Percentiles rank a stretch among this genome's conserved stretches.
Conservation (phyloP, 2,797 vertebrate genomes). For the Nyctalus aviator region DNA sequence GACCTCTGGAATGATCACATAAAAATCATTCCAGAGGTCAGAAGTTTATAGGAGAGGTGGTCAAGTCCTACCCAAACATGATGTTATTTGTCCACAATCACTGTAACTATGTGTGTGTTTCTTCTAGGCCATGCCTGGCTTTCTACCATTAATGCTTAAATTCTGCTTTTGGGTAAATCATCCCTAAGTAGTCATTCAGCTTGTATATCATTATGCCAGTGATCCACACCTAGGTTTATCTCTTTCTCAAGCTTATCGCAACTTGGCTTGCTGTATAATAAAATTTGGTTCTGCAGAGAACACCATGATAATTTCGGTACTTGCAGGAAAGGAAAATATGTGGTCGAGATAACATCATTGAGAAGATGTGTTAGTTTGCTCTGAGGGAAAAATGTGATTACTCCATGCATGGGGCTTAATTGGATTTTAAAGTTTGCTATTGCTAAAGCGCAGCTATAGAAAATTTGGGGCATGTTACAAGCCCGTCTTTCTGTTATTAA, state of each 20-base stretch:
- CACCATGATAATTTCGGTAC: slow-evolving; percentile 29
- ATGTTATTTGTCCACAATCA: background rate
- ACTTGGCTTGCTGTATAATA: slow-evolving; percentile 53
- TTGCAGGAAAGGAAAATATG: slow-evolving; percentile 35
- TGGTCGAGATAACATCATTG: slow-evolving; percentile 50
- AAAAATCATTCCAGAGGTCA: background rate
- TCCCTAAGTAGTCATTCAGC: background rate
- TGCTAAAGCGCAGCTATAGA: slow-evolving; percentile 42
- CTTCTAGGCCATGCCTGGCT: background rate
- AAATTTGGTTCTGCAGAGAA: slow-evolving; percentile 66
- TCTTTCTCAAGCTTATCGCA: slow-evolving; percentile 62
- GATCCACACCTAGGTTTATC: slow-evolving; percentile 44
- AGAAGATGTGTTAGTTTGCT: slow-evolving; percentile 60
- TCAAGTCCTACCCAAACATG: background rate
- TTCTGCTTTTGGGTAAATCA: slow-evolving; percentile 50
- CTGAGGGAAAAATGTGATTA: slow-evolving; percentile 50
- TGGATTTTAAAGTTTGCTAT: slow-evolving; percentile 72
- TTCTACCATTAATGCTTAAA: slow-evolving; percentile 3
- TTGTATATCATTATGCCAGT: slow-evolving; percentile 48
- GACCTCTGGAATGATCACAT: too few species aligned
- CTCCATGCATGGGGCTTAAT: slow-evolving; percentile 45
- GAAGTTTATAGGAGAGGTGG: background rate
- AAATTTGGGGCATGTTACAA: background rate
- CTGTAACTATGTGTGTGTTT: background rate
- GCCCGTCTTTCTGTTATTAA: slow-evolving; percentile 41